phyloP scores from a whole-genome alignment of 2,888 invertebrate species.

The Drosophila acutilabella region DNA sequence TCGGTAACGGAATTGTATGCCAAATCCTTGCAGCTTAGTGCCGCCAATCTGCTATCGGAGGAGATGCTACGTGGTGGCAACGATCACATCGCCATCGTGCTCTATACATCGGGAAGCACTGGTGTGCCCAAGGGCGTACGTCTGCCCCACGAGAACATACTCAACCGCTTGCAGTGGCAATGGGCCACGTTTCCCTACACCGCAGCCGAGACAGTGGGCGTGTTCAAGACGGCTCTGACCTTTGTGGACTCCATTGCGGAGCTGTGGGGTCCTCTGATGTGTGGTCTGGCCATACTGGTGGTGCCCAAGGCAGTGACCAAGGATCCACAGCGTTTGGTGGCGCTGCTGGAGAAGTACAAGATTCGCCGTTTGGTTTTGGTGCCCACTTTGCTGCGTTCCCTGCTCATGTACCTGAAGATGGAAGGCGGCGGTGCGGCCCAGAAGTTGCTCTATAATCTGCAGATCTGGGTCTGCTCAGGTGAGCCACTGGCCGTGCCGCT shows the following conservation, averaged over 20 bases:
- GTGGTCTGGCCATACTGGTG: slow-evolving; percentile 89
- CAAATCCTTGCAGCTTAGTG: slow-evolving; percentile 72
- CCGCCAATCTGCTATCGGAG: slow-evolving; percentile 81
- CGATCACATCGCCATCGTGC: slow-evolving; percentile 80
- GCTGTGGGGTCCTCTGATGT: slow-evolving; percentile 93
- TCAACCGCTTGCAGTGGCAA: slow-evolving; percentile 95
- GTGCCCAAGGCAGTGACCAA: slow-evolving; percentile 90
- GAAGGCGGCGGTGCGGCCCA: slow-evolving; percentile 84
- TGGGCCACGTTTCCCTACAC: slow-evolving; percentile 92
- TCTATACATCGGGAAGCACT: slow-evolving; percentile 91
- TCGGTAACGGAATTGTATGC: slow-evolving; percentile 76
- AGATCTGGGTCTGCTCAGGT: slow-evolving; percentile 95
- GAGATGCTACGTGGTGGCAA: slow-evolving; percentile 83
- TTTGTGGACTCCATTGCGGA: slow-evolving; percentile 96
- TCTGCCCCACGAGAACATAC: slow-evolving; percentile 90
- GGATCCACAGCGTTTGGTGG: slow-evolving; percentile 91
- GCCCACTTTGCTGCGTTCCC: slow-evolving; percentile 92
- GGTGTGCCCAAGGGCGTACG: slow-evolving; percentile 96
- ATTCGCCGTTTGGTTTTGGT: slow-evolving; percentile 93
- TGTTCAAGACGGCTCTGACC: slow-evolving; percentile 96
- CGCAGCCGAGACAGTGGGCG: slow-evolving; percentile 88
- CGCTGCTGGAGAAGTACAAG: slow-evolving; percentile 89
- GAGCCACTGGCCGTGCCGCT: slow-evolving; percentile 91
- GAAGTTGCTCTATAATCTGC: slow-evolving; percentile 87
- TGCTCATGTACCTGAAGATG: slow-evolving; percentile 90